A percentile compares a stretch with the other conserved stretches of the same genome.
Conservation (phyloP, 2,888 invertebrate genomes). For the Entomobrya multifasciata region DNA sequence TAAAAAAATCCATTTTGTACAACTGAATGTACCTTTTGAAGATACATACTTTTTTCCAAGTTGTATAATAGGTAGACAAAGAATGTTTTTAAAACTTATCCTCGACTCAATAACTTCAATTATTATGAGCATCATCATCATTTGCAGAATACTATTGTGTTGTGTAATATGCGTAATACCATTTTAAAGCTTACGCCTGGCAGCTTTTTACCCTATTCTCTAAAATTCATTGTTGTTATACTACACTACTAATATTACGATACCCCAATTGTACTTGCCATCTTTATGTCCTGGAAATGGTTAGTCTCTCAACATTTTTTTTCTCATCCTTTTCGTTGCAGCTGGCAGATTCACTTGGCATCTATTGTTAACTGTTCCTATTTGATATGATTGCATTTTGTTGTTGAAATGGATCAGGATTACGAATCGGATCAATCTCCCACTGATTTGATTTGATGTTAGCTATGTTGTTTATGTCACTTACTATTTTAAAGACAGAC, state of each 20-base stretch:
- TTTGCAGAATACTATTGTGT: slow-evolving; percentile 47
- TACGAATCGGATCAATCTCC: slow-evolving; percentile 65
- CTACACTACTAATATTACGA: too few species aligned
- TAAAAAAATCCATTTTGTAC: neutral
- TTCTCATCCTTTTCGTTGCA: slow-evolving; percentile 56
- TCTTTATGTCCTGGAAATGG: slow-evolving; percentile 47
- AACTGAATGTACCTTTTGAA: neutral
- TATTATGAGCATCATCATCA: slow-evolving; percentile 33
- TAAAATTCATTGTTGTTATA: neutral
- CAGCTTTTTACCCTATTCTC: slow-evolving; percentile 4
- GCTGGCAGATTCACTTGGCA: slow-evolving; percentile 73
- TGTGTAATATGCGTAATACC: too few species aligned
- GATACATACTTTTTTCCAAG: neutral
- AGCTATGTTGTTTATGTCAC: slow-evolving; percentile 48
- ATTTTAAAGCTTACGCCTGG: slow-evolving; percentile 10
- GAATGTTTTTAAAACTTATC: slow-evolving; percentile 70
- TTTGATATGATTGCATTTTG: slow-evolving; percentile 66
- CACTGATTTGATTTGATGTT: slow-evolving; percentile 58
- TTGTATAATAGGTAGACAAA: slow-evolving; percentile 53
- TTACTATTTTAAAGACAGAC: neutral
- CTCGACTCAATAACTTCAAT: slow-evolving; percentile 64
- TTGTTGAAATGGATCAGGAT: slow-evolving; percentile 60
- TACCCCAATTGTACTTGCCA: neutral
- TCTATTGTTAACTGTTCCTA: slow-evolving; percentile 60
- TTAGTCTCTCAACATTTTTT: slow-evolving; percentile 20